A percentile compares a stretch with the other conserved stretches of the same genome.
Conservation (phyloP, 2,888 invertebrate species). For the Meta bourneti region DNA sequence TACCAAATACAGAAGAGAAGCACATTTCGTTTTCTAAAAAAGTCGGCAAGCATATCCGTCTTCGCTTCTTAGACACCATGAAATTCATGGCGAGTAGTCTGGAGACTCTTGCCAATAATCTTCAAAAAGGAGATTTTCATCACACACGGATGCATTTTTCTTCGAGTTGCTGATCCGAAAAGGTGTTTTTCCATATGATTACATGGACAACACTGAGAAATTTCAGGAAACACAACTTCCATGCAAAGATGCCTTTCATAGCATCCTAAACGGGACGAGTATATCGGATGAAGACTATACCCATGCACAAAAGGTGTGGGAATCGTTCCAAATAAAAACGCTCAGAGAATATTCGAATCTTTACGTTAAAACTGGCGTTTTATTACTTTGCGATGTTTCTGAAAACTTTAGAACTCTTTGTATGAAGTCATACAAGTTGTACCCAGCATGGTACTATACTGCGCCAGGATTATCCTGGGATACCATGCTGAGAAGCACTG, state of each 20-base stretch:
- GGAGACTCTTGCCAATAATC: neutral
- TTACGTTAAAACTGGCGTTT: constrained; percentile 78
- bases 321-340: constrained; percentile 77
- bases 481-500: constrained; percentile 78
- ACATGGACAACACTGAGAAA: too few species aligned
- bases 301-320: constrained; percentile 78
- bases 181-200: too few species aligned
- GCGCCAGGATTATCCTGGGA: constrained; percentile 79
- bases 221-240: too few species aligned
- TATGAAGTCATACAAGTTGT: constrained; percentile 78
- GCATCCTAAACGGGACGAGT: neutral
- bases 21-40: neutral
- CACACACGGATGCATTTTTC: neutral
- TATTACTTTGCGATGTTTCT: constrained; percentile 79
- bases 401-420: constrained; percentile 79
- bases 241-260: neutral
- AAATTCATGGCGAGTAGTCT: neutral
- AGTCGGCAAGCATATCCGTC: neutral
- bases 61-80: neutral
- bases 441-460: constrained; percentile 78
- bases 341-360: constrained; percentile 78
- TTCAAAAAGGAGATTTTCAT: neutral
- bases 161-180: too few species aligned
- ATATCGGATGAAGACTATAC: constrained; percentile 74
- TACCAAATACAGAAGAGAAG: neutral